phyloP scores from a whole-genome alignment of 2,888 invertebrate genomes.

The Formica aserva region DNA sequence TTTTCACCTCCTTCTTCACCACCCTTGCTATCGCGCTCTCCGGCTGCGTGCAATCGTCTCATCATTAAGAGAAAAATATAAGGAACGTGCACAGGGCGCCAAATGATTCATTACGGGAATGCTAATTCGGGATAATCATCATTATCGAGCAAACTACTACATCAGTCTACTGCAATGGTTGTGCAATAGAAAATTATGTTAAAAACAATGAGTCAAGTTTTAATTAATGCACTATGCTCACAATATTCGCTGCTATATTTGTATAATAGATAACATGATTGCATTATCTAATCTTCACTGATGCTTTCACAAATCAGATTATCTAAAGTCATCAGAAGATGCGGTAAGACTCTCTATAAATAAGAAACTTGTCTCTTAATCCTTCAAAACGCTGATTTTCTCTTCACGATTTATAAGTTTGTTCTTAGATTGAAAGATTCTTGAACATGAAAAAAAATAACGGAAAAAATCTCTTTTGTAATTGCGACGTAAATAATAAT shows the following conservation, averaged over 20 bases:
- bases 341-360: neutral
- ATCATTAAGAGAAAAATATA: constrained; percentile 55
- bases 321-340: constrained; percentile 9
- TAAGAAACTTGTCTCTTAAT: neutral
- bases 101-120: constrained; percentile 29
- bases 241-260: constrained; percentile 27
- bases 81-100: neutral
- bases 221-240: constrained; percentile 2
- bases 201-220: constrained; percentile 23
- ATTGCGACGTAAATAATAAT: neutral
- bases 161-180: neutral
- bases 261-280: constrained; percentile 58
- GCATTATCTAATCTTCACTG: constrained; percentile 60
- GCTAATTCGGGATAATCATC: constrained; percentile 13
- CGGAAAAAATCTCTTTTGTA: neutral
- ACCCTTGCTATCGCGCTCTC: constrained; percentile 88
- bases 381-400: neutral
- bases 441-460: neutral
- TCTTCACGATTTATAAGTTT: neutral
- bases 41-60: constrained; percentile 86
- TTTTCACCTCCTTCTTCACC: constrained; percentile 87
- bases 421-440: constrained; percentile 9
- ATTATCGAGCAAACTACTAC: constrained; percentile 18
- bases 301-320: constrained; percentile 27
- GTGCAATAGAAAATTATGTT: neutral